Percentiles rank a stretch among this genome's conserved stretches.
These are phyloP conservation scores for Chamaetylas fuelleborni DNA, from an alignment of 2,113 vertebrate genomes.

Conservation along the genomic window DNA sequence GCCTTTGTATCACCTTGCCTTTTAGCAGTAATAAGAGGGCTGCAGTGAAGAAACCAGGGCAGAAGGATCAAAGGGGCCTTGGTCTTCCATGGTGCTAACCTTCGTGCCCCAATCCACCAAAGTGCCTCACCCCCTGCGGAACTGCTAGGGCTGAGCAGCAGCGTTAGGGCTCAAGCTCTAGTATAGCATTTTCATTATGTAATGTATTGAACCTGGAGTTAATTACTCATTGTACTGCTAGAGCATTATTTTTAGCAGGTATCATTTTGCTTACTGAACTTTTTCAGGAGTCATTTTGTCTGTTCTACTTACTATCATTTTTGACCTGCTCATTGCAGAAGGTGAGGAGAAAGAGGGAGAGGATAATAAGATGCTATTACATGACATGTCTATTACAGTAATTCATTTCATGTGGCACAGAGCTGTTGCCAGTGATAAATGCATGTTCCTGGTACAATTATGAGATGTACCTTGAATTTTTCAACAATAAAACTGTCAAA, in stretches of 20 bases:
- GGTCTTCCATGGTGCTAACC: neutral
- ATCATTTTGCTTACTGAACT: constrained; percentile 55
- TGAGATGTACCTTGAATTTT: constrained; percentile 64
- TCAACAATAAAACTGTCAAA: constrained; percentile 67
- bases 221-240: constrained; percentile 25
- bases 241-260: constrained; percentile 16
- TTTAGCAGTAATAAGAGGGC: neutral
- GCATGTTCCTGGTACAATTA: constrained; percentile 61
- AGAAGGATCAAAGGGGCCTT: neutral
- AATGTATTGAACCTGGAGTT: neutral
- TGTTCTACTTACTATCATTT: constrained; percentile 41
- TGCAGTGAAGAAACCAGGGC: neutral
- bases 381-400: constrained; percentile 67
- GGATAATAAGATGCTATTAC: constrained; percentile 71
- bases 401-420: constrained; percentile 65
- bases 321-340: constrained; percentile 64
- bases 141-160: neutral
- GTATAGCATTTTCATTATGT: neutral
- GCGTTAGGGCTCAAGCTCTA: neutral
- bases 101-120: accelerated
- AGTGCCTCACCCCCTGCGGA: neutral
- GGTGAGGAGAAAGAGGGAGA: constrained; percentile 50
- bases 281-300: constrained; percentile 43
- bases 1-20: neutral
- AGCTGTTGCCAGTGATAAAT: constrained; percentile 68